A percentile compares a stretch with the other conserved stretches of the same genome.
phyloP scores from a whole-genome alignment of 1,140 invertebrate genomes.

The Listronotus oregonensis region DNA sequence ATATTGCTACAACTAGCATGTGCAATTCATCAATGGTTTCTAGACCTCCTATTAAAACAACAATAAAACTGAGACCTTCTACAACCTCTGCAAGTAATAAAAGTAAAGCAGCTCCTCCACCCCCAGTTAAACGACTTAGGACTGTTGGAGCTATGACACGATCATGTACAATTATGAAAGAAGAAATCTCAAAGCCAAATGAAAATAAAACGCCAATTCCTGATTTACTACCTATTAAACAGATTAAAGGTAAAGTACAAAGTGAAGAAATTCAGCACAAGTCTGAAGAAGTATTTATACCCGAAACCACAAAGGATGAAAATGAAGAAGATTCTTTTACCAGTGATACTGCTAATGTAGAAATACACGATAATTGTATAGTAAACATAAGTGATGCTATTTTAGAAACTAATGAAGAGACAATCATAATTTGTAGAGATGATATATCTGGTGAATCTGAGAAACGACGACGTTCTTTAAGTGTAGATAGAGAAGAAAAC shows the following conservation, averaged over 20 bases:
- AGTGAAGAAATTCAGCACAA: constrained; percentile 36
- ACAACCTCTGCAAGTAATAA: constrained; percentile 61
- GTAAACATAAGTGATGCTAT: constrained; percentile 55
- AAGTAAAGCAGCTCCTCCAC: constrained; percentile 58
- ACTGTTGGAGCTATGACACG: constrained; percentile 68
- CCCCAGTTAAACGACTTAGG: constrained; percentile 59
- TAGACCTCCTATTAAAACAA: constrained; percentile 58
- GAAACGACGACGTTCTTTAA: constrained; percentile 46
- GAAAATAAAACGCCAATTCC: constrained; percentile 49
- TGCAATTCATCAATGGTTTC: constrained; percentile 3
- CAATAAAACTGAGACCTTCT: constrained; percentile 64
- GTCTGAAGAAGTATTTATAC: constrained; percentile 35
- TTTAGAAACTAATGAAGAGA: constrained; percentile 52
- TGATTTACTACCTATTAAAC: constrained; percentile 53
- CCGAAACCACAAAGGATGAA: constrained; percentile 18
- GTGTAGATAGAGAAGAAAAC: constrained; percentile 42
- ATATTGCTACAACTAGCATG: constrained; percentile 13
- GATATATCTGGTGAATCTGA: constrained; percentile 41
- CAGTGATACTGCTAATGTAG: constrained; percentile 44
- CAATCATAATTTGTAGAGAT: constrained; percentile 54
- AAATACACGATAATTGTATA: constrained; percentile 51
- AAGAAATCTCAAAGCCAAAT: constrained; percentile 43
- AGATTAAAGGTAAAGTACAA: constrained; percentile 43
- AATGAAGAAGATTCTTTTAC: constrained; percentile 24
- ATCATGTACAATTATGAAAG: constrained; percentile 57